phyloP scores from a whole-genome alignment of 2,888 invertebrate species.

The Empis livida region DNA sequence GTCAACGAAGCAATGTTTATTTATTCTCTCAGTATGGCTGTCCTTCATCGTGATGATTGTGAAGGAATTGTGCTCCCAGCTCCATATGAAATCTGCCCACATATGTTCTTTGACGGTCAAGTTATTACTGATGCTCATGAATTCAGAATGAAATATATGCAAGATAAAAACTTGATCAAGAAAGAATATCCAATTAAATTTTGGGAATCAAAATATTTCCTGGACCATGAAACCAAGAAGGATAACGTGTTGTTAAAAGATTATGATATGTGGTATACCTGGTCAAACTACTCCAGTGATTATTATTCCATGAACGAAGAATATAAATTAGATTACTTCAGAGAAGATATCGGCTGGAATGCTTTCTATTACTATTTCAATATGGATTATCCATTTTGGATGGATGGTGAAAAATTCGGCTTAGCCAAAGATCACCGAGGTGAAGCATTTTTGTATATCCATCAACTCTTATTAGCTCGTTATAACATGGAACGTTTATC shows the following conservation, averaged over 20 bases:
- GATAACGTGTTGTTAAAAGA: conserved; percentile 13
- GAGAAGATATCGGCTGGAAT: conserved; percentile 56
- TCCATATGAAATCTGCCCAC: conserved; percentile 48
- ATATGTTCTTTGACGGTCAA: conserved; percentile 45
- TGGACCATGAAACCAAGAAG: conserved; percentile 5
- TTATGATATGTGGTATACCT: conserved; percentile 46
- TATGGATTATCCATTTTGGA: conserved; percentile 49
- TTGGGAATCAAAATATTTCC: too few species aligned
- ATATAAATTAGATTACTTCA: conserved; percentile 50
- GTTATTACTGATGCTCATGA: conserved; percentile 31
- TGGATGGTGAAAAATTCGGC: conserved; percentile 40
- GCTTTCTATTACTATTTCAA: conserved; percentile 53
- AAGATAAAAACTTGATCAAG: too few species aligned
- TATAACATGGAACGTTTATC: conserved; percentile 57
- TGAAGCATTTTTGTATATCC: conserved; percentile 49
- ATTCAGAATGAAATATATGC: conserved; percentile 1
- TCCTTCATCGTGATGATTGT: conserved; percentile 44
- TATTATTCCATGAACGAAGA: conserved; percentile 42
- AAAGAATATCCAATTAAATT: too few species aligned
- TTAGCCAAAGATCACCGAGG: conserved; percentile 45
- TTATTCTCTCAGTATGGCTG: conserved; percentile 44
- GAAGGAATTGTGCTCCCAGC: conserved; percentile 44
- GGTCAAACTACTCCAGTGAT: too few species aligned
- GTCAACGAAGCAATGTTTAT: conserved; percentile 47
- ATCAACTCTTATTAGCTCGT: conserved; percentile 53